These are phyloP conservation scores for Liolophura sinensis DNA, from an alignment of 1,140 invertebrate species.

Conservation along the genomic window DNA sequence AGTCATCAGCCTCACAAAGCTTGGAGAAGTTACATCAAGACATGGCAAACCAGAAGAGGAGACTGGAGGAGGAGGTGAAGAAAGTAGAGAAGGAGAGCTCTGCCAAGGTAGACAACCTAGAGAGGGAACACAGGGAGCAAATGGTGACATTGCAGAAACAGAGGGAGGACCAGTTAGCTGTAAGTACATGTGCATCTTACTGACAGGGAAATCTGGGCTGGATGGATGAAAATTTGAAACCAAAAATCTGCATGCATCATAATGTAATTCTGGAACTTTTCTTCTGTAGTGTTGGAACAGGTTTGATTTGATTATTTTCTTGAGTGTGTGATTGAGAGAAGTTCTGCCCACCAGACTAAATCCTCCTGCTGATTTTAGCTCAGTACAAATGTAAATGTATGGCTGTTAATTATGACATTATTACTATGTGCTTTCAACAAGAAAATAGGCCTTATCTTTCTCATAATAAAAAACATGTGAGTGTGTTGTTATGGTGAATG, in stretches of 20 bases:
- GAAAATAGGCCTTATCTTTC: too few species aligned
- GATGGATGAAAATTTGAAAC: not conserved
- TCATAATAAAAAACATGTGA: too few species aligned
- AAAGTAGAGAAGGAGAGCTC: slow-evolving; percentile 36
- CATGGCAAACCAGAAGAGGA: slow-evolving; percentile 29
- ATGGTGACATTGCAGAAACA: slow-evolving; percentile 25
- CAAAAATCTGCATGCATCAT: too few species aligned
- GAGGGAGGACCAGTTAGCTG: slow-evolving; percentile 33
- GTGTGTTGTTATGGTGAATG: too few species aligned
- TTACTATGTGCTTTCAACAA: too few species aligned
- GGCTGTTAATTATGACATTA: too few species aligned
- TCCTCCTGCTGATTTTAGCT: too few species aligned
- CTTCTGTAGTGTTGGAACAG: too few species aligned
- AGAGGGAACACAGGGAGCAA: slow-evolving; percentile 31
- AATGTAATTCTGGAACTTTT: too few species aligned
- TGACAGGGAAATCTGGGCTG: too few species aligned
- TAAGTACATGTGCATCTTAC: slow-evolving; percentile 14
- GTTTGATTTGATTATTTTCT: not conserved
- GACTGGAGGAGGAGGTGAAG: slow-evolving; percentile 34
- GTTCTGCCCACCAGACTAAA: too few species aligned
- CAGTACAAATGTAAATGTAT: too few species aligned
- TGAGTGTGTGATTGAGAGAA: not conserved
- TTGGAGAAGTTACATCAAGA: slow-evolving; percentile 27
- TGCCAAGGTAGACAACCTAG: slow-evolving; percentile 31
- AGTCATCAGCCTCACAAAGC: slow-evolving; percentile 22